A percentile compares a stretch with the other conserved stretches of the same genome.
Conservation (phyloP, 2,113 vertebrate species). For the Heptranchias perlo region DNA sequence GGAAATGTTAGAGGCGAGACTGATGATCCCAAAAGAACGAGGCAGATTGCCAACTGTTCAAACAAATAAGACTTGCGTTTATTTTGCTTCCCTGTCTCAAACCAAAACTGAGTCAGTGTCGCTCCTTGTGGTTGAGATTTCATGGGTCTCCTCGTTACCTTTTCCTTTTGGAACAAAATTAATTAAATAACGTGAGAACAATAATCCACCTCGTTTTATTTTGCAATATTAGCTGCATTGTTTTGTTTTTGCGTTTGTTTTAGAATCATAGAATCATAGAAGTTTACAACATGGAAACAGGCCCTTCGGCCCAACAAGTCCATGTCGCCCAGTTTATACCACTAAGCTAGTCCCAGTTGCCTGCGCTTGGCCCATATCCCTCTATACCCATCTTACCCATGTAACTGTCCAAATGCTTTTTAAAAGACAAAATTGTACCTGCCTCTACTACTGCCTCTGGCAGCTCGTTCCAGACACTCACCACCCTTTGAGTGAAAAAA, state of each 20-base stretch:
- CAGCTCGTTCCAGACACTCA: no score
- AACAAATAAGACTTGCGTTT: neutral
- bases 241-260: neutral
- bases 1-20: neutral
- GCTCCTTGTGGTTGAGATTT: neutral
- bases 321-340: no score
- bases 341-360: no score
- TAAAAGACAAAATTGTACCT: no score
- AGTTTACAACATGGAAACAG: no score
- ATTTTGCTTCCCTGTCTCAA: neutral
- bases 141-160: neutral
- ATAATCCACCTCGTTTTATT: neutral
- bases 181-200: neutral
- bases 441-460: no score
- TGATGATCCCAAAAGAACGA: neutral
- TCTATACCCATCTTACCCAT: no score
- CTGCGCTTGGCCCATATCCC: no score
- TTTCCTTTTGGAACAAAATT: neutral
- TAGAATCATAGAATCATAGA: no score
- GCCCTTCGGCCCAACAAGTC: no score
- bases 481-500: no score
- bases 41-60: neutral
- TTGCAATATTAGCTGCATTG: neutral
- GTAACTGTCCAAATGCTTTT: no score
- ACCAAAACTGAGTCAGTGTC: neutral